phyloP scores from a whole-genome alignment of 2,797 vertebrate species.

The Myripristis jacobus region DNA sequence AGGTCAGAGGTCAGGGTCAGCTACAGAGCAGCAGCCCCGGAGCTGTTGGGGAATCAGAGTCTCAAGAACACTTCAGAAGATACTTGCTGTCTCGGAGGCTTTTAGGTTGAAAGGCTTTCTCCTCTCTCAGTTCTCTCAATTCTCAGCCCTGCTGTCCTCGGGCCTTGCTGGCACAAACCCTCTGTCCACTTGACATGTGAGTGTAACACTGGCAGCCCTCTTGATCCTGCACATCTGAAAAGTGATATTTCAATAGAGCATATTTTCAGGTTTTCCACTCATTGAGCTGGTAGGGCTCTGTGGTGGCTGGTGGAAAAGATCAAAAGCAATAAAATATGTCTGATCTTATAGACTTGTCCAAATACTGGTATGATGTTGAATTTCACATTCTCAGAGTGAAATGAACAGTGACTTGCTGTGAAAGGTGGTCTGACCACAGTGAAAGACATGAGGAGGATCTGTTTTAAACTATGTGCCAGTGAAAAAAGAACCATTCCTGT shows the following conservation, averaged over 20 bases:
- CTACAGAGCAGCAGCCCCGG: background rate
- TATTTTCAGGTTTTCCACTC: conserved; percentile 43
- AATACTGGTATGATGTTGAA: too few species aligned
- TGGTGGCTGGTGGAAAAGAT: background rate
- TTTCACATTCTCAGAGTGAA: too few species aligned
- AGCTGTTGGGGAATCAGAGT: conserved; percentile 5
- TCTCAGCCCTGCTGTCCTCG: background rate
- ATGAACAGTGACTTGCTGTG: too few species aligned
- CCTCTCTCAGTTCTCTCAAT: background rate
- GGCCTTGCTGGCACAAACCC: background rate
- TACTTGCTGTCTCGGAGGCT: conserved; percentile 3
- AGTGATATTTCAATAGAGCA: conserved; percentile 50
- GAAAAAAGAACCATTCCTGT: conserved; percentile 20
- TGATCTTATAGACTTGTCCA: too few species aligned
- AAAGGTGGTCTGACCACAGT: background rate
- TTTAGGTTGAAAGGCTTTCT: conserved; percentile 17
- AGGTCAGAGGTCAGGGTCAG: conserved; percentile 53
- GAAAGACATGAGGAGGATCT: background rate
- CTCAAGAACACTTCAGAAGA: conserved; percentile 20
- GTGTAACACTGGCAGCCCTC: background rate
- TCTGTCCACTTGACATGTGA: conserved; percentile 5
- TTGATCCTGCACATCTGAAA: conserved; percentile 21
- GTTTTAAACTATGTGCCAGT: conserved; percentile 2
- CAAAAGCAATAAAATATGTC: too few species aligned
- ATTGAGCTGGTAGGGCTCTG: background rate